A percentile compares a stretch with the other conserved stretches of the same genome.
phyloP scores from a whole-genome alignment of 1,140 invertebrate genomes.

The Drosophila yakuba region DNA sequence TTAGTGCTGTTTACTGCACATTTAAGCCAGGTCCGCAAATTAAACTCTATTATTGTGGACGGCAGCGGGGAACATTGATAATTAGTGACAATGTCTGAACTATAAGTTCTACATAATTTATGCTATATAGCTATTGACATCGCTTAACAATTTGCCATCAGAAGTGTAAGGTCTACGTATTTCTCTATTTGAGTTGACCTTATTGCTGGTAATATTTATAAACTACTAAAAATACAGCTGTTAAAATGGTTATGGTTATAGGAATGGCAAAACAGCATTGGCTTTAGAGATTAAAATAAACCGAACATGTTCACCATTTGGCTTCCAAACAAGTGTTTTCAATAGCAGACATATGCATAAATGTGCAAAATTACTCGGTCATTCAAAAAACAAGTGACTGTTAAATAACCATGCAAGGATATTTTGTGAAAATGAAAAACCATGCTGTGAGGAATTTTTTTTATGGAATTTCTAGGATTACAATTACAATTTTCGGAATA shows the following conservation, averaged over 20 bases:
- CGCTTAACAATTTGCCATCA: not conserved
- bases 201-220: not conserved
- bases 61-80: too few species aligned
- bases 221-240: too few species aligned
- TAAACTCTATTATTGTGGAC: not conserved
- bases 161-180: too few species aligned
- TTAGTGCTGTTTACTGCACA: constrained; percentile 17
- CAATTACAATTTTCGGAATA: constrained; percentile 25
- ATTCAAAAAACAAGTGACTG: constrained; percentile 2
- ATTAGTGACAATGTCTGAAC: not conserved
- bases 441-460: constrained; percentile 15
- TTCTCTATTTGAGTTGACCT: too few species aligned
- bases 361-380: constrained; percentile 5
- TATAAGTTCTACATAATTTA: not conserved
- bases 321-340: not conserved
- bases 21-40: constrained; percentile 5
- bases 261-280: too few species aligned
- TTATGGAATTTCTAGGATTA: constrained; percentile 6
- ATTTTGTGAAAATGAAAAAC: constrained; percentile 17
- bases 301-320: not conserved
- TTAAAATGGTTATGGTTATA: too few species aligned
- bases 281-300: too few species aligned
- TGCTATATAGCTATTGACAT: not conserved
- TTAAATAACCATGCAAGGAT: constrained; percentile 1
- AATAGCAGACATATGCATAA: constrained; percentile 5